Evolutionary conservation across 1,140 invertebrate species (phyloP), one percentile per base, ranked within the genome.

Genomic region (Neodiprion lecontei): DNA sequence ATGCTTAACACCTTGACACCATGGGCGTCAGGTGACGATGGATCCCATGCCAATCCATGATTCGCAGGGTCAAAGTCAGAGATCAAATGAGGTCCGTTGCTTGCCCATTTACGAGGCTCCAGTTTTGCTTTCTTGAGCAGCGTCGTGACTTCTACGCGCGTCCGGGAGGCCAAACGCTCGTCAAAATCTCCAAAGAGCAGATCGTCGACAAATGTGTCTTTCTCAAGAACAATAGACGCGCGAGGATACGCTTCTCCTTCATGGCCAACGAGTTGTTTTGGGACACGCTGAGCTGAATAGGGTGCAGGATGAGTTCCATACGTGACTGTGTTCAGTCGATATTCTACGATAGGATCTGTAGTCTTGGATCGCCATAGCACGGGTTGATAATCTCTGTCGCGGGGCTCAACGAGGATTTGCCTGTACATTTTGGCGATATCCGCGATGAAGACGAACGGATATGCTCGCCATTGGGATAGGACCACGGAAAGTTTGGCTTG

Each of bases 161-260:
- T 21, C 40, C 65, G 17, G 40, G 73, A 68, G 21, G 84, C 84
- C 76, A 77, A 75, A 75, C 81, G 47, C 50, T 83, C 14, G 1
- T 73, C 71, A 47, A 83, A 48, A n/a, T 67, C 70, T 48, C 86
- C 85, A 73, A 79, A 74, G 1, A 86, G 23, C 9, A 85, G 17
- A 77, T 88, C 86, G 78, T 89, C 86, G 12, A 89, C 83, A 72
- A 83, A 85, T 71, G 82, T 83, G 21, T 81, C 78, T 28, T 76
- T 71, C 48, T 80, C 67, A 28, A 82, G 23, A 8, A 75, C 77
- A 17, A 76, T 70, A 7, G 77, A 48, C 21, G 81, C 81, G 74
- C 75, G 67, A 9, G 79, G 80, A 75, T 74, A 86, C 21, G 66
- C 72, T 21, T 21, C 17, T 11, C 70, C n/a, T 66, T 81, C 77